Base-by-base conservation (phyloP, 2,797 vertebrate species). In the Amblyopsis hoosieri region DNA sequence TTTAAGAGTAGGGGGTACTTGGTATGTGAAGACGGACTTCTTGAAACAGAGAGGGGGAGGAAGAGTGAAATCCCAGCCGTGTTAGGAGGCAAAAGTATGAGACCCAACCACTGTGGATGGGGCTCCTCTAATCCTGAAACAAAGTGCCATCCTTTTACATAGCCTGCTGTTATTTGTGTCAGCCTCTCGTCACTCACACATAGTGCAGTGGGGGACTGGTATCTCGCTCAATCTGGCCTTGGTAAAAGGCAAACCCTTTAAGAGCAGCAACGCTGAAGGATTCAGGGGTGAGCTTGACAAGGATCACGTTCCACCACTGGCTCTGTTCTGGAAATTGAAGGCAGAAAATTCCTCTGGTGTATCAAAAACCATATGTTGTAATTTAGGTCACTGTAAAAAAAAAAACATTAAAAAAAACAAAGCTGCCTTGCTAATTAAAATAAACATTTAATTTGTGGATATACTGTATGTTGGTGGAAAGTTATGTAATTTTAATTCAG, bases 1-100 rank as follows among this genome's bases (percentile, higher is more conserved):
- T 88, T 87, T 89, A 84, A 82, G 84, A 75, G 83, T 54, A 33
- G 72, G 79, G 66, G 71, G 74, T 75, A 72, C 75, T 80, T 83
- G 84, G 86, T 76, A 84, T 83, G 85, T 88, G 85, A 82, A 76
- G 83, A 83, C 42, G 82, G 80, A 85, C 87, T 84, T 74, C 61
- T 81, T 70, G 66, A 75, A 76, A 71, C 50, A 59, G 57, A 60
- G 37, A 45, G 45, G 54, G 63, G 37, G 23, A 45, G 46, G 8
- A 6, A 45, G 59, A 57, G 23, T 75, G 81, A 79, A 81, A 75
- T 72, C 71, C 51, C 74, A 73, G 75, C 64, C 69, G 29, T 79
- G 67, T 80, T 67, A 45, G 70, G 72, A 81, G 81, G 81, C 66
- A 72, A 80, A 87, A 69, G 78, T 79, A 77, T 75, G 81, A 81